Evolutionary conservation across 2,888 invertebrate genomes (phyloP), one percentile per base, ranked within the genome.

Genomic region (Perdita meconis): DNA sequence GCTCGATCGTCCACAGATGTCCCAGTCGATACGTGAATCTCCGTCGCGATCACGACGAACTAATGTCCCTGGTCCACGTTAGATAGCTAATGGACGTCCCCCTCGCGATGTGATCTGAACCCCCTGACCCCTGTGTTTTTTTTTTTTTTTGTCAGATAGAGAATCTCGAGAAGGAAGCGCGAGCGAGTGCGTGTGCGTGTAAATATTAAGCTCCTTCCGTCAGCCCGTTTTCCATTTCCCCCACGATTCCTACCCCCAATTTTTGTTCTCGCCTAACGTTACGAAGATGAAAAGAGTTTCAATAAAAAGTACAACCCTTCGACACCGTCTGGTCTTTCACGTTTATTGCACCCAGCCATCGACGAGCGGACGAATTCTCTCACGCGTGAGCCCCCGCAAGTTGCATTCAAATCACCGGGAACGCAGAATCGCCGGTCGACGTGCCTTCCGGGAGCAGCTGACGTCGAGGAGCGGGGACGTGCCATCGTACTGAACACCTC

Each of bases 261-360:
- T 57, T 75, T 57, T n/a, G n/a, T 69, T 69, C 44, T 59, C 64
- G 53, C 59, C 82, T 88, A 86, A 82, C 63, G 82, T 87, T 87
- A 86, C 78, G 82, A 87, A 85, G 87, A 86, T 85, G 81, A 87
- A 64, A 86, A 87, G 47, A 84, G 86, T 90, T 91, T 89, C 89
- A 91, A 91, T 91, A 91, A 91, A 91, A 89, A 91, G 89, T 90
- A 91, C 90, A 89, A 90, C 88, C 86, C 82, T 86, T 87, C 71
- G 63, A 86, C 44, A 63, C 63, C 66, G 65, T 55, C 53, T 80
- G 6, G 24, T 22, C 50, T 36, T 57, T 64, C 36, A 50, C 51
- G 26, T 76, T 56, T 70, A 59, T 57, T 72, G 50, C 60, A 66
- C 70, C 42, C 61, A 19, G 38, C 50, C 30, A 12, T 16, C 22